Base-by-base conservation (phyloP, 1,140 invertebrate species). In the Bombus sylvicola region DNA sequence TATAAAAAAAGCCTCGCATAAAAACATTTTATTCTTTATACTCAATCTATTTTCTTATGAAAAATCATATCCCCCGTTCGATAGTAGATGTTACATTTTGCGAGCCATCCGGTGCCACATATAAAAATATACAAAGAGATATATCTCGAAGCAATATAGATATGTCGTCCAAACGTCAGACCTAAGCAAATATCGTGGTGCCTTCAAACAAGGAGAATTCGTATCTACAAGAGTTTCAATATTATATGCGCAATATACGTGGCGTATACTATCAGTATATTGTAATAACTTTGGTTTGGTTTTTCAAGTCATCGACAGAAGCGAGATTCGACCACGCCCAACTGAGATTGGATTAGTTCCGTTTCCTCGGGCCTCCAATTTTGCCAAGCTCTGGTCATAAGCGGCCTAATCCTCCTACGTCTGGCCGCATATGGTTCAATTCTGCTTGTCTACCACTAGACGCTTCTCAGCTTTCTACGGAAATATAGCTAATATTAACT, bases 161-260 rank as follows among this genome's bases (percentile, higher is more conserved):
- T 13, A 57, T 31, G 13, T 71, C 43, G 66, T n/a, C 22, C 64
- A 28, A 68, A 69, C 74, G n/a, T 31, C n/a, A 41, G 37, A 78
- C 75, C 74, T 69, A 79, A 84, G 74, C 53, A 79, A 79, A 84
- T 53, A 78, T 8, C 5, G 28, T 2, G 9, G 9, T 12, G 43
- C 53, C 66, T 41, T 53, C 22, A n/a, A 76, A 68, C 6, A 25
- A 18, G 6, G 62, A 31, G 9, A 4, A 15, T 39, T 22, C 13
- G 43, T 34, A 28, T 37, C 2, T 34, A 53, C 39, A n/a, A 10
- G 28, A n/a, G 59, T 31, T 59, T 12, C 64, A 59, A 62, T 71
- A 37, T 43, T 62, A 74, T 28, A 5, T 59, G 15, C 15, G 2
- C 64, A 8, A 22, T 15, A 37, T 76, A 66, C 39, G 10, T 12